Base-by-base conservation (phyloP, 2,888 invertebrate genomes). In the Cloeon dipterum region DNA sequence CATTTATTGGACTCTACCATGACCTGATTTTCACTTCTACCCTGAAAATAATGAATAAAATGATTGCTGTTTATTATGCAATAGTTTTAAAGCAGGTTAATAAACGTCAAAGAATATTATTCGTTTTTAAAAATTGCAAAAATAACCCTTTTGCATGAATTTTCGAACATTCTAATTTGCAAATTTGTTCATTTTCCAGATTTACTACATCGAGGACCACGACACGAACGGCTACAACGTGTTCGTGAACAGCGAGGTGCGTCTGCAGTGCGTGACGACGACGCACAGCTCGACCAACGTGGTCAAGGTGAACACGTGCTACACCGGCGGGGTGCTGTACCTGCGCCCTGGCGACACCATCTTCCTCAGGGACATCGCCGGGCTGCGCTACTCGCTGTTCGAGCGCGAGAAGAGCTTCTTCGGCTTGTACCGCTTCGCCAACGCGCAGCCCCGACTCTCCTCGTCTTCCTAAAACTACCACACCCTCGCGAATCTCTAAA, bases 391-490 rank as follows among this genome's bases (percentile, higher is more conserved):
- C 50, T 70, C 74, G 0, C 55, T 76, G 34, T 74, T 77, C 59
- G 68, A 74, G 47, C 64, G 67, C 2, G 76, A 76, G 44, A 79
- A 79, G 52, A 81, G 79, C 47, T 83, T 79, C 60, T 79, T 82
- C 46, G 83, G 82, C 23, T 61, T 78, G n/a, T 64, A 78, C 37
- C 78, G 75, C 54, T 56, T 77, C n/a, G 70, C 44, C n/a, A 40
- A 39, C 10, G 29, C 29, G n/a, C n/a, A n/a, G n/a, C n/a, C n/a
- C n/a, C n/a, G n/a, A n/a, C n/a, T n/a, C n/a, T n/a, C n/a, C n/a
- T n/a, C n/a, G n/a, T n/a, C n/a, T n/a, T n/a, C n/a, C n/a, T n/a
- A n/a, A n/a, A n/a, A n/a, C n/a, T n/a, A n/a, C n/a, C n/a, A n/a
- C n/a, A n/a, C n/a, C n/a, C n/a, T n/a, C n/a, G n/a, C n/a, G n/a